phyloP scores from a whole-genome alignment of 2,888 invertebrate genomes.

The Oxycera nigricornis region DNA sequence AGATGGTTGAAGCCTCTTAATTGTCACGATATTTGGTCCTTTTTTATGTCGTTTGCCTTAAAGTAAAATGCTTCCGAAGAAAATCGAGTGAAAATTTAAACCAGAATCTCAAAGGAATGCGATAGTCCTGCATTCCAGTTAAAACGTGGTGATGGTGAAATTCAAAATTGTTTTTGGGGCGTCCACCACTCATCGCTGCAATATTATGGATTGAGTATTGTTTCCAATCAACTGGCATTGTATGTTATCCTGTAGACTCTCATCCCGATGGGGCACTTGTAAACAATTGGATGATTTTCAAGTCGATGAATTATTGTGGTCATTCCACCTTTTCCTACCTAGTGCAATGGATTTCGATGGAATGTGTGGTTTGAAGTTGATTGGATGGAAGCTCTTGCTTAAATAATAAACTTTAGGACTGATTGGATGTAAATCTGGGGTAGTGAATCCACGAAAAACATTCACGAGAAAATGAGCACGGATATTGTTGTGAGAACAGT shows the following conservation, averaged over 20 bases:
- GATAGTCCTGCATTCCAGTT: neutral
- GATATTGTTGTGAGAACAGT: no score
- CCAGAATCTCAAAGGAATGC: neutral
- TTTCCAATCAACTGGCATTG: conserved; percentile 17
- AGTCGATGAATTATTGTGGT: conserved; percentile 51
- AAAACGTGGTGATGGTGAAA: neutral
- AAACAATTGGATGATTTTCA: conserved; percentile 51
- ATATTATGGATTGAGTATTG: neutral
- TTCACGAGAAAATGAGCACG: no score
- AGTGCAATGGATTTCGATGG: conserved; percentile 37
- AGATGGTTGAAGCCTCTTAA: conserved; percentile 41
- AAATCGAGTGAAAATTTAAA: neutral
- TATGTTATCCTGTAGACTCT: neutral
- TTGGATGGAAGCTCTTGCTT: neutral
- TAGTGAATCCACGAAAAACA: no score
- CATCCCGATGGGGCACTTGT: conserved; percentile 19
- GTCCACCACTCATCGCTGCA: neutral
- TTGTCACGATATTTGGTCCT: conserved; percentile 43
- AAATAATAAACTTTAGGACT: neutral
- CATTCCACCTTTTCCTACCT: conserved; percentile 52
- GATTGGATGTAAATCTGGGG: no score
- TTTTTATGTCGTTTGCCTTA: neutral
- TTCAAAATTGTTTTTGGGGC: neutral
- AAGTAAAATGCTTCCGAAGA: neutral
- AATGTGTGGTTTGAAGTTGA: neutral